Evolutionary conservation across 1,140 invertebrate species (phyloP), one percentile per base, ranked within the genome.

Genomic region (Orius laevigatus): DNA sequence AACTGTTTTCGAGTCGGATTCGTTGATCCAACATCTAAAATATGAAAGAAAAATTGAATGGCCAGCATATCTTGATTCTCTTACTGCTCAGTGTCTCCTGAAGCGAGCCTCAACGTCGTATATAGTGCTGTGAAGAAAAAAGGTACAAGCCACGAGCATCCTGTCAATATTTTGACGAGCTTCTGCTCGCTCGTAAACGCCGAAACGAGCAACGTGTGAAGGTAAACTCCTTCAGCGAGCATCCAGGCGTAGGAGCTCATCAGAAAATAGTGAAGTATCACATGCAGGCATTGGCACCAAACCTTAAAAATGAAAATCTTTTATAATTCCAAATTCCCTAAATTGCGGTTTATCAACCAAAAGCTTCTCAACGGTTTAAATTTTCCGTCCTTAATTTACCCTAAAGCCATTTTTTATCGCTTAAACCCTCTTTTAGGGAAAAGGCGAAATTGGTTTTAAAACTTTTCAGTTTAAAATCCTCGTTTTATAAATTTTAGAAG

Each of bases 241-340:
- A 89, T 91, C 91, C 92, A 97, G 50, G 87, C 82, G 66, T 95
- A 95, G 69, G 89, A 95, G 48, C 84, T 86, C 25, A 93, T 70
- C 41, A 94, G 70, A 54, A 88, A 88, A 63, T 90, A 94, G 58
- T 92, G 84, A 9, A 91, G 74, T 10, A 85, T 58, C 3, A 90
- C 75, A 66, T 94, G 86, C 1, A 95, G 66, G 0, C 76, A 64
- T 53, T 81, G 80, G 61, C 92, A 97, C 64, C 77, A 78, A 1
- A 73, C 60, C 78, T 92, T 74, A 9, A 62, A 62, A 8, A 40
- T 39, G 18, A 50, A 31, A 48, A 44, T 42, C 19, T 25, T 25
- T 25, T 25, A 3, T 25, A 8, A 25, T 25, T 4, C 3, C 3
- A 25, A 25, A 25, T 25, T 25, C 25, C n/a, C n/a, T n/a, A n/a